A percentile compares a stretch with the other conserved stretches of the same genome.
Conservation (phyloP, 2,888 invertebrate genomes). For the Coecobrya sp. region DNA sequence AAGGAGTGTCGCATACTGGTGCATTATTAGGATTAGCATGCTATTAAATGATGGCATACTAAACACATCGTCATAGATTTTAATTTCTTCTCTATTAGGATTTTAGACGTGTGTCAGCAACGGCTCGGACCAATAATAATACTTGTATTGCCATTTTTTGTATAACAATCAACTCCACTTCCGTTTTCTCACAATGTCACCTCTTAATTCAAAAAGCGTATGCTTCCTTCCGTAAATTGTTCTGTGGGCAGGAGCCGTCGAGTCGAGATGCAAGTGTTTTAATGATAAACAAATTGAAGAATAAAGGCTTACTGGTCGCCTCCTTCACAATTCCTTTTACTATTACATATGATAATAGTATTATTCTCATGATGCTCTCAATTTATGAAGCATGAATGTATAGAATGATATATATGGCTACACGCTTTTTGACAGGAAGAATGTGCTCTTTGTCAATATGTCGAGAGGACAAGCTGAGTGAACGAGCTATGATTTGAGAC, state of each 20-base stretch:
- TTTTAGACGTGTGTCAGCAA: background rate
- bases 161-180: conserved; percentile 25
- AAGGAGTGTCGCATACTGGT: background rate
- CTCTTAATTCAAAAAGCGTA: background rate
- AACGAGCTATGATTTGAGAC: background rate
- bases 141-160: too few species aligned
- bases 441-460: conserved; percentile 26
- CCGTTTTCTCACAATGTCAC: conserved; percentile 76
- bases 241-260: background rate
- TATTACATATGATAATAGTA: too few species aligned
- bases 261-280: background rate
- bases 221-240: conserved; percentile 67
- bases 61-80: too few species aligned
- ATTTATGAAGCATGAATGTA: background rate
- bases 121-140: background rate
- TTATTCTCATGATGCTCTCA: background rate
- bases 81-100: background rate
- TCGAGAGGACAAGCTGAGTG: background rate
- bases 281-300: conserved; percentile 18
- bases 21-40: too few species aligned
- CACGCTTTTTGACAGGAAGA: conserved; percentile 25
- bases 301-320: background rate
- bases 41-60: too few species aligned
- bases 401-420: background rate
- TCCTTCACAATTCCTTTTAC: background rate